phyloP scores from a whole-genome alignment of 30 jellyfish, hydroid and myxozoan genomes.

The Rhopilema esculentum region DNA sequence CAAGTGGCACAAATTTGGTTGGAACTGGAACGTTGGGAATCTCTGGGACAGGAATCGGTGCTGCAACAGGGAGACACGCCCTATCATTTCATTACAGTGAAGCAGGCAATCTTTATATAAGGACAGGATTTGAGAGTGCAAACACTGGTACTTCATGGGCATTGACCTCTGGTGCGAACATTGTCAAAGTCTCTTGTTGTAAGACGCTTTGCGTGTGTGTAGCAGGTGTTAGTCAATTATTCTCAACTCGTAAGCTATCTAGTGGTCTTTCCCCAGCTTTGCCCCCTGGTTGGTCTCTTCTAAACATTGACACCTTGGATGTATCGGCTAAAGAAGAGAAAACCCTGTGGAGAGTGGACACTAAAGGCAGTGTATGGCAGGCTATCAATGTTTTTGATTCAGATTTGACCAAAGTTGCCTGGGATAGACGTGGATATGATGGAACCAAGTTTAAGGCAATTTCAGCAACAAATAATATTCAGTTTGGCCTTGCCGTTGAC shows the following conservation, averaged over 20 bases:
- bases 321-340: conserved; percentile 36
- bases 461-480: conserved; percentile 36
- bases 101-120: background rate
- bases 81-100: background rate
- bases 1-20: background rate
- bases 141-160: conserved; percentile 5
- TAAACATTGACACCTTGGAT: background rate
- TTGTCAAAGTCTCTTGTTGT: conserved; percentile 7
- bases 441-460: conserved; percentile 25
- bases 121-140: background rate
- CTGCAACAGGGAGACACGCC: conserved; percentile 37
- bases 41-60: background rate
- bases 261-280: conserved; percentile 22
- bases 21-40: conserved; percentile 13
- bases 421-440: conserved; percentile 34
- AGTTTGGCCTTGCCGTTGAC: conserved; percentile 8
- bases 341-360: conserved; percentile 40
- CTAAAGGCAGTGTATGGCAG: conserved; percentile 11
- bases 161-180: background rate
- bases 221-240: background rate
- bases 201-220: background rate
- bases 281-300: background rate
- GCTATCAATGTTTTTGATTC: background rate
- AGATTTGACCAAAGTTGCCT: background rate
- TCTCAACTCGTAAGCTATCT: conserved; percentile 19